phyloP scores from a whole-genome alignment of 2,797 vertebrate species.

The Malurus leucopterus region DNA sequence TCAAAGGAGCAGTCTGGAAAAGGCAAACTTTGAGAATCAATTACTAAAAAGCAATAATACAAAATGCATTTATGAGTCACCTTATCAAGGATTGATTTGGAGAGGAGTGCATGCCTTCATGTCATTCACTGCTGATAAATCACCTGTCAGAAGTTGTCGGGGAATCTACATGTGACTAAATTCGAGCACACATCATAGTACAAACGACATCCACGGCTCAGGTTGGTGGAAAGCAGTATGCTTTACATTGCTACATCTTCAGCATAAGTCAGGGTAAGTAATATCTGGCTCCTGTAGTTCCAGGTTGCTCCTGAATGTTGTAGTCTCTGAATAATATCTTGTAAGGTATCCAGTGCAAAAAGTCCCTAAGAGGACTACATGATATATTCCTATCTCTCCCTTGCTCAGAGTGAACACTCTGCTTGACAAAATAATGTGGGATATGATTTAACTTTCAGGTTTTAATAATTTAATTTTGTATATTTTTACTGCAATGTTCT shows the following conservation, averaged over 20 bases:
- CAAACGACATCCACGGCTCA: rapidly evolving
- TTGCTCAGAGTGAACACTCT: neutral
- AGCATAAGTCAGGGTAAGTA: neutral
- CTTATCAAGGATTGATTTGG: neutral
- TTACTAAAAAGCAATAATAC: neutral
- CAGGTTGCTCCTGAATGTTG: neutral
- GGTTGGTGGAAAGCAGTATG: neutral
- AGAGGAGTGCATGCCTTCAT: neutral
- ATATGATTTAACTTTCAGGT: neutral
- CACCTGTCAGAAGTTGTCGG: neutral
- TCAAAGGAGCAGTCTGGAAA: constrained; percentile 36
- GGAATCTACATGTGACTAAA: neutral
- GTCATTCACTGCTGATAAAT: neutral
- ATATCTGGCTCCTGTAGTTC: neutral
- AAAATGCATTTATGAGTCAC: neutral
- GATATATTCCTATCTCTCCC: neutral
- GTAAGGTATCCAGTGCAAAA: neutral
- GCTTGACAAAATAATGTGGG: neutral
- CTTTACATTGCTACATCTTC: neutral
- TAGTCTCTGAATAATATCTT: neutral
- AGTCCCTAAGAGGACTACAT: neutral
- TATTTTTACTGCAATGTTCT: neutral
- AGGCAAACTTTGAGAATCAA: neutral
- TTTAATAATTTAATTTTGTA: neutral
- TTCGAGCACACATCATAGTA: neutral